Base-by-base conservation (phyloP, 2,797 vertebrate genomes). In the Cryptoprocta ferox region DNA sequence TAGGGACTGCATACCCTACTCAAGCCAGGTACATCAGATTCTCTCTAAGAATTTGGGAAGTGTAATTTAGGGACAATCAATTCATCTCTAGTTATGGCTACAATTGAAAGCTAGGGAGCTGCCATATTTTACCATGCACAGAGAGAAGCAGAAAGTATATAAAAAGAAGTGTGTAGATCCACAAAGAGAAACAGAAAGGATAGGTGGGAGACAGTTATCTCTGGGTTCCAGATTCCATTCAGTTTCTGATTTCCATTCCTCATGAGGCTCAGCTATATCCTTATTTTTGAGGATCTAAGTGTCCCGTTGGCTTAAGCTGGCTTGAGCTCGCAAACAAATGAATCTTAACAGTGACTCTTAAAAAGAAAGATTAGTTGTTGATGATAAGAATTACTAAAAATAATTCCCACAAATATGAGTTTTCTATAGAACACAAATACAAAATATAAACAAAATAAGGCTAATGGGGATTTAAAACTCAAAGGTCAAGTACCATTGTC, bases 341-440 rank as follows among this genome's bases (percentile, higher is more conserved):
- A 89, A 65, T 73, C 50, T 95, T 92, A 96, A 89, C 42, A 82
- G 56, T 78, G 65, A 80, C 24, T 94, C 76, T 84, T 15, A 66
- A 89, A 75, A 65, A 66, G 16, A 68, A 70, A 95, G 63, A 6
- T 48, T 89, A 84, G 35, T 30, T 71, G 35, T 35, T 24, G 10
- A 56, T 92, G 42, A 75, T 76, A 97, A 56, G 68, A 79, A 89
- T 56, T 85, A 95, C 18, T 35, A 48, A 93, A 89, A 26, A 59
- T 24, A 63, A 68, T 81, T 87, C 11, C 21, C 66, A 80, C 21
- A 78, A 78, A 42, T 93, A 30, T 21, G 79, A 89, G 12, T 70
- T 71, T 93, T 73, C 19, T 86, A 42, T 76, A 85, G 50, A 39
- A 24, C 63, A n/a, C 63, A 94, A 94, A 89, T 68, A 91, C 11